phyloP scores from a whole-genome alignment of 2,797 vertebrate genomes.

The Gymnoscopelus microlampas region DNA sequence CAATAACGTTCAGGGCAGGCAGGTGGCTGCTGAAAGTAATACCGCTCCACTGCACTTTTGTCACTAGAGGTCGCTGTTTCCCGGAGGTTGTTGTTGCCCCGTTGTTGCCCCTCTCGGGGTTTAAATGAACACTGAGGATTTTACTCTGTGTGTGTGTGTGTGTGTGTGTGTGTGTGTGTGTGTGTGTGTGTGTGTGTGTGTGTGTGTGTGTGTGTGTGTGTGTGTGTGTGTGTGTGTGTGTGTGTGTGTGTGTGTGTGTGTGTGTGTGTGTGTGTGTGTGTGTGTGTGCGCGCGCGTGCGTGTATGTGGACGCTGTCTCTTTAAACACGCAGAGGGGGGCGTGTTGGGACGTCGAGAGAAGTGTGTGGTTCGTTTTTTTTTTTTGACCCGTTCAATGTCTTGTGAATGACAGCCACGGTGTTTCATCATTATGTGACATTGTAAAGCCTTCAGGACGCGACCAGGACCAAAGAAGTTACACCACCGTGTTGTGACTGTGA shows the following conservation, averaged over 20 bases:
- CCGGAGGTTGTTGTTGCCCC: too few relatives aligned
- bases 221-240: too few relatives aligned
- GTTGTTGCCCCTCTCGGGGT: too few relatives aligned
- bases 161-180: too few relatives aligned
- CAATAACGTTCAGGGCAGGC: slow-evolving; percentile 5
- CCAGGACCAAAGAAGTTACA: slow-evolving; percentile 14
- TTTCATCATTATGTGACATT: slow-evolving; percentile 62
- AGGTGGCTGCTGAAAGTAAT: not conserved
- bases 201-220: too few relatives aligned
- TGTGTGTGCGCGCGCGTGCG: not conserved
- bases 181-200: too few relatives aligned
- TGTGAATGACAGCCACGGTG: slow-evolving; percentile 42
- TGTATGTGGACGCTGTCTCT: slow-evolving; percentile 55
- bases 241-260: too few relatives aligned
- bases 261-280: not conserved
- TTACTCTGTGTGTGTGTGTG: too few relatives aligned
- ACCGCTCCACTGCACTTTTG: not conserved
- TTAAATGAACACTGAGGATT: too few relatives aligned
- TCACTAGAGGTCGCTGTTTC: not conserved
- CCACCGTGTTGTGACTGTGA: too few relatives aligned
- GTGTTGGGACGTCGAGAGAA: slow-evolving; percentile 51
- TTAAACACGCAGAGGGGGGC: slow-evolving; percentile 67
- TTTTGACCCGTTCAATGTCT: slow-evolving; percentile 41
- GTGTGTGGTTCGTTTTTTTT: not conserved
- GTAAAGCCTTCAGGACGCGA: slow-evolving; percentile 34